phyloP scores from a whole-genome alignment of 2,888 invertebrate genomes.

The Scaptomyza parva region DNA sequence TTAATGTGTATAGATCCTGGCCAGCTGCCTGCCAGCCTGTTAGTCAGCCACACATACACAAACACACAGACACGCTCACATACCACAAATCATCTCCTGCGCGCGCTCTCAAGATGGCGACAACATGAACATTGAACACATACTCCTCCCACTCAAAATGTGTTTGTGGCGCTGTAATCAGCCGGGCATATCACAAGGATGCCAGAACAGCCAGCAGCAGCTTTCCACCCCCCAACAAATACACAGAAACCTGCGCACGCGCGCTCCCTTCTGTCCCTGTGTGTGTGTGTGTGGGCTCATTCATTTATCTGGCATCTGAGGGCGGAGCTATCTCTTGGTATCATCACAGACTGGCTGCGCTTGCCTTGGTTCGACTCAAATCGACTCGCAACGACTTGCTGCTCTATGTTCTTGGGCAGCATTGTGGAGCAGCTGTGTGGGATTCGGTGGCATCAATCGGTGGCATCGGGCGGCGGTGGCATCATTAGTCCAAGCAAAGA shows the following conservation, averaged over 20 bases:
- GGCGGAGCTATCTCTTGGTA: slow-evolving; percentile 60
- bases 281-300: slow-evolving; percentile 12
- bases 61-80: slow-evolving; percentile 20
- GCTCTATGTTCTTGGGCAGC: slow-evolving; percentile 56
- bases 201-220: slow-evolving; percentile 38
- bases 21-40: slow-evolving; percentile 38
- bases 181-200: slow-evolving; percentile 59
- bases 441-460: slow-evolving; percentile 53
- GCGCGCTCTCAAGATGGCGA: slow-evolving; percentile 60
- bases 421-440: slow-evolving; percentile 28
- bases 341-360: slow-evolving; percentile 17
- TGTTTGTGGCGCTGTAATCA: slow-evolving; percentile 33
- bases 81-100: slow-evolving; percentile 56
- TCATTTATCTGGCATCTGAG: slow-evolving; percentile 66
- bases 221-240: slow-evolving; percentile 24
- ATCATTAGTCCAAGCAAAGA: slow-evolving; percentile 77
- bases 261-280: slow-evolving; percentile 47
- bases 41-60: slow-evolving; percentile 50
- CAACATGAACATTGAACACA: slow-evolving; percentile 16
- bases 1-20: slow-evolving; percentile 67
- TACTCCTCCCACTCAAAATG: slow-evolving; percentile 47
- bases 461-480: slow-evolving; percentile 65
- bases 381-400: slow-evolving; percentile 9
- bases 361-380: neutral
- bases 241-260: slow-evolving; percentile 61